Evolutionary conservation across 2,113 vertebrate species (phyloP), one percentile per base, ranked within the genome.

Genomic region (Okapia johnstoni): DNA sequence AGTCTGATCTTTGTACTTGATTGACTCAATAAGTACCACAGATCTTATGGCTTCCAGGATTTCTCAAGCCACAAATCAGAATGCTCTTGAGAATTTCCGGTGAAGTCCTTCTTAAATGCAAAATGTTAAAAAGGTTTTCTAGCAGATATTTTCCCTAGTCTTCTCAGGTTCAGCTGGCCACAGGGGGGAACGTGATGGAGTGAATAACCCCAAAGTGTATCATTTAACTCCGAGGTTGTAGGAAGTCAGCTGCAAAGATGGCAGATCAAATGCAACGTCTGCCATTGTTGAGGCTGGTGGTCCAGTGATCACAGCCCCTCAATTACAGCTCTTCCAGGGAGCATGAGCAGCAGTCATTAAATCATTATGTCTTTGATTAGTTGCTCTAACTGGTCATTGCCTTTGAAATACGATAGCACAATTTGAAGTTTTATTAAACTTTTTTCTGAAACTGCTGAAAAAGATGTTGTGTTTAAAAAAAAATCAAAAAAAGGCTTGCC

Each of bases 401-500:
- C 99, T 99, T 99, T 99, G 99, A 99, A 99, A 99, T 98, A 97
- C 83, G 99, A 99, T 99, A 98, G 98, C 88, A 79, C 98, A 98
- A 99, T 98, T 98, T 96, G 83, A 98, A 98, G 98, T 98, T 99
- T 99, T 98, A 98, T 98, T 99, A 98, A 99, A 97, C 94, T 98
- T 98, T 98, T 98, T 98, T 93, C 97, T 98, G 96, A 92, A 98
- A 97, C 94, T 73, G 95, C 96, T 98, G 98, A 98, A 98, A 98
- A 98, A 97, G 96, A 98, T 98, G 98, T 98, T 90, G 92, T 93
- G 95, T 96, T 98, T 85, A 90, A 14, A 30, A 46, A 85, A 54
- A 66, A 50, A 88, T 60, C n/a, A 55, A 33, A 97, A 90, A 98
- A 98, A 97, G 97, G 86, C 79, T 96, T 97, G 88, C 95, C 96